Base-by-base conservation (phyloP, 2,888 invertebrate genomes). In the Pycnomerus fuliginosus region DNA sequence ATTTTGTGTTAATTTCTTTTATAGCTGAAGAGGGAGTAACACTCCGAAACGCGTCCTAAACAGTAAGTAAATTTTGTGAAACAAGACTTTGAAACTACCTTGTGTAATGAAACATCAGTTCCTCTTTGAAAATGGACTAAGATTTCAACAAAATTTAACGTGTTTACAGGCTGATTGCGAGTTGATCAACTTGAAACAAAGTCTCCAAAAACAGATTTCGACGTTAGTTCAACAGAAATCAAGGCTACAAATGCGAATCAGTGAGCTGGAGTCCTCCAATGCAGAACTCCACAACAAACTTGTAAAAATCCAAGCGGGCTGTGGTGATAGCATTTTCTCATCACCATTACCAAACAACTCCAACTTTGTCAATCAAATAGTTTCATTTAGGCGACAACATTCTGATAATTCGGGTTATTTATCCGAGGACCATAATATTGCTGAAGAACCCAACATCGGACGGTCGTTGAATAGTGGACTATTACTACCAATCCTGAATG, bases 331-430 rank as follows among this genome's bases (percentile, higher is more conserved):
- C 13, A 30, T 35, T 11, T 48, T 37, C 12, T 53, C 53, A 8
- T 29, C 34, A 14, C 53, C 61, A 5, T 36, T 53, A 10, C 56
- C 58, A n/a, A 52, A 48, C 14, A 48, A 32, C 1, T 29, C 43
- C 8, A 38, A 44, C 16, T 57, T 58, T 20, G 33, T 53, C 11
- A 46, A 37, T 20, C 27, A 41, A n/a, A 27, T 25, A 32, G 35
- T 43, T 12, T 36, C 44, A 13, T 53, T 39, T 16, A 56, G 47
- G 10, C 53, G 71, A 16, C 69, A 68, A 36, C 53, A 53, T 39
- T 68, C 69, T 4, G 69, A 71, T 32, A 61, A 73, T 37, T 74
- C 74, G 1, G 76, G 74, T 8, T 75, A 75, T 51, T 72, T 73
- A 8, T 76, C 76, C 1, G 77, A 78, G 42, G 72, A 68, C 22